Percentiles rank a stretch among this genome's conserved stretches.
phyloP scores from a whole-genome alignment of 2,113 vertebrate species.

The Mesoclemmys tuberculata region DNA sequence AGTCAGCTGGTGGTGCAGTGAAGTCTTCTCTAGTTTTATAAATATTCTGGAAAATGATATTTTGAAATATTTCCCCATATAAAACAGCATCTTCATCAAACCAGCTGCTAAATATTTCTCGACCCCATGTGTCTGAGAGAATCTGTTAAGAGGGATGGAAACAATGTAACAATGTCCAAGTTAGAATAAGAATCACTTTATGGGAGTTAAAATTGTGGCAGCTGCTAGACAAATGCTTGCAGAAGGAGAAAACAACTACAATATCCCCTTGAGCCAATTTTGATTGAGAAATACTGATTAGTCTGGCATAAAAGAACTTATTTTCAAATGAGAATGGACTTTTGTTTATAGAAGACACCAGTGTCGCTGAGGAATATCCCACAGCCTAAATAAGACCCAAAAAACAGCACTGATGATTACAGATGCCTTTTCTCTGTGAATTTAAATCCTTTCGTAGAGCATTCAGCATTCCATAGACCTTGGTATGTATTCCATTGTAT shows the following conservation, averaged over 20 bases:
- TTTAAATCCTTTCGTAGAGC: background rate
- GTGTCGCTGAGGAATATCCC: conserved; percentile 32
- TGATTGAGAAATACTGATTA: conserved; percentile 43
- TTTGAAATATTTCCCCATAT: background rate
- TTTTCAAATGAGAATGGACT: background rate
- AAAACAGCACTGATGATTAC: conserved; percentile 17
- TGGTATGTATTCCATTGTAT: background rate
- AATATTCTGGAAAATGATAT: conserved; percentile 12
- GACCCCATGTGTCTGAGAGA: background rate
- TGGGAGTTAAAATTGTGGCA: conserved; percentile 16
- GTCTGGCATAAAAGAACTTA: conserved; percentile 6
- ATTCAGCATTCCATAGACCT: background rate
- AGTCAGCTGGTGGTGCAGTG: conserved; percentile 26
- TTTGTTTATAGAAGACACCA: conserved; percentile 18
- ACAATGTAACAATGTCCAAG: background rate
- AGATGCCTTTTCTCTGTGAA: conserved; percentile 12
- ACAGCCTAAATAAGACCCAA: background rate
- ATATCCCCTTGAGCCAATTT: conserved; percentile 18
- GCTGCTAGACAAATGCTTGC: conserved; percentile 3
- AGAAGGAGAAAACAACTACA: conserved; percentile 15
- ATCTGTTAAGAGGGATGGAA: conserved; percentile 4
- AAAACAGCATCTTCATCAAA: conserved; percentile 19
- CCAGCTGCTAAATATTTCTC: background rate
- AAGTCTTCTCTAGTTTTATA: background rate
- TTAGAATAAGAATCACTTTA: background rate